A percentile compares a stretch with the other conserved stretches of the same genome.
Evolutionary conservation across 2,797 vertebrate genomes (phyloP).

Genomic region (Xiphophorus birchmanni): DNA sequence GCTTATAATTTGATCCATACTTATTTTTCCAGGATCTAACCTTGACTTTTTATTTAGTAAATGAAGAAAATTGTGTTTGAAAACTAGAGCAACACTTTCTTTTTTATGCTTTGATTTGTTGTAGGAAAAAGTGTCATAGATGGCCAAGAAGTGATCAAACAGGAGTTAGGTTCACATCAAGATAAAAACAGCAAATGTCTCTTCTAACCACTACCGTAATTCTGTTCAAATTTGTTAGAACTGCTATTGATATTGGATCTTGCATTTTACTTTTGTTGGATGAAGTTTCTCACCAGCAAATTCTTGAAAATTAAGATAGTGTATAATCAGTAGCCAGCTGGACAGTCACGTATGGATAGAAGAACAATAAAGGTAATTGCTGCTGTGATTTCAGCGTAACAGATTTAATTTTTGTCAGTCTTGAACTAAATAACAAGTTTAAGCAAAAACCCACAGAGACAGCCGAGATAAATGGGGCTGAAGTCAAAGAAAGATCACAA

Average conservation of each 20-base stretch:
- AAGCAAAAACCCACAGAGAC: conserved; percentile 53
- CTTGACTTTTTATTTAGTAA: neutral
- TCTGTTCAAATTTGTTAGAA: conserved; percentile 45
- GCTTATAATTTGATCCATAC: neutral
- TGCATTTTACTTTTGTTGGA: conserved; percentile 44
- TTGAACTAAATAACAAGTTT: conserved; percentile 54
- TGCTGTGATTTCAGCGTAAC: conserved; percentile 56
- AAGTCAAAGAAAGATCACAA: conserved; percentile 50
- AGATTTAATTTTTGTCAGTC: conserved; percentile 56
- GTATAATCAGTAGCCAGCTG: conserved; percentile 52
- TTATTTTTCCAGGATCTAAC: neutral
- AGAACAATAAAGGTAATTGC: conserved; percentile 51
- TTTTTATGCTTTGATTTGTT: conserved; percentile 23
- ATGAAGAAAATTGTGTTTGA: neutral
- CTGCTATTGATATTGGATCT: conserved; percentile 35
- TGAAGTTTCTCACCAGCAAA: conserved; percentile 33
- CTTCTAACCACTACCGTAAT: conserved; percentile 28
- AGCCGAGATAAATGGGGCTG: conserved; percentile 60
- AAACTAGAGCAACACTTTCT: neutral
- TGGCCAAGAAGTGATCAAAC: conserved; percentile 30
- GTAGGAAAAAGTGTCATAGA: conserved; percentile 42
- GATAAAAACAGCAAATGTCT: conserved; percentile 25
- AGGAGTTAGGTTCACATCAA: conserved; percentile 13
- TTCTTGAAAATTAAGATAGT: conserved; percentile 29
- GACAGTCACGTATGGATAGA: conserved; percentile 52